Conservation (phyloP, 2,113 vertebrate genomes). For the Trogon surrucura region DNA sequence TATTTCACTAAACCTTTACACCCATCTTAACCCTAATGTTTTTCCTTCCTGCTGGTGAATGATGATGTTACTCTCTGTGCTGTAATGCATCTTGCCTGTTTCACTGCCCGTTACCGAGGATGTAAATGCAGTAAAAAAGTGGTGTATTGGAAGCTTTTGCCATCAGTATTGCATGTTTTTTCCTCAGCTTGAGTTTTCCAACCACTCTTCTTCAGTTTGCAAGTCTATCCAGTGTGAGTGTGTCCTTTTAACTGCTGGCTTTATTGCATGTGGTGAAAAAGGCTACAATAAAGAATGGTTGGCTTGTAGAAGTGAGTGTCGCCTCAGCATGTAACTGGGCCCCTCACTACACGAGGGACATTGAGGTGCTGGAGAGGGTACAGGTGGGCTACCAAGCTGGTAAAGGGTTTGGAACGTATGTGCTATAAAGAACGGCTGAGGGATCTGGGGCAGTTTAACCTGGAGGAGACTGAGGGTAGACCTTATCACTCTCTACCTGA, state of each 20-base stretch:
- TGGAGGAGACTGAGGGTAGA: too few relatives aligned
- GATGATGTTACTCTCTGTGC: not conserved
- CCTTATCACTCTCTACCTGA: too few relatives aligned
- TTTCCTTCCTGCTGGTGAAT: not conserved
- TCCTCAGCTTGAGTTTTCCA: not conserved
- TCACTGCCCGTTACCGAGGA: not conserved
- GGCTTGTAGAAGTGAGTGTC: not conserved
- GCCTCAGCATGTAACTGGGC: fast-evolving
- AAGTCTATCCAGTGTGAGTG: not conserved
- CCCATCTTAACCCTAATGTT: not conserved
- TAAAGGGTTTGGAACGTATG: too few relatives aligned
- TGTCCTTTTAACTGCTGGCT: not conserved
- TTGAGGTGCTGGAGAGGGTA: too few relatives aligned
- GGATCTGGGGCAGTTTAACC: too few relatives aligned
- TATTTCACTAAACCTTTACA: not conserved
- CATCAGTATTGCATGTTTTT: not conserved
- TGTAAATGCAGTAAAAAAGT: not conserved
- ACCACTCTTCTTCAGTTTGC: not conserved
- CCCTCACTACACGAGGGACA: too few relatives aligned
- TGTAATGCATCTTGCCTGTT: not conserved
- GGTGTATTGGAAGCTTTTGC: not conserved
- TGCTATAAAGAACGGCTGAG: too few relatives aligned
- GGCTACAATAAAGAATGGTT: not conserved
- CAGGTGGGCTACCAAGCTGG: too few relatives aligned
- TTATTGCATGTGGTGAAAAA: not conserved